Base-by-base conservation (phyloP, 2,888 invertebrate species). In the Cantharis rustica region DNA sequence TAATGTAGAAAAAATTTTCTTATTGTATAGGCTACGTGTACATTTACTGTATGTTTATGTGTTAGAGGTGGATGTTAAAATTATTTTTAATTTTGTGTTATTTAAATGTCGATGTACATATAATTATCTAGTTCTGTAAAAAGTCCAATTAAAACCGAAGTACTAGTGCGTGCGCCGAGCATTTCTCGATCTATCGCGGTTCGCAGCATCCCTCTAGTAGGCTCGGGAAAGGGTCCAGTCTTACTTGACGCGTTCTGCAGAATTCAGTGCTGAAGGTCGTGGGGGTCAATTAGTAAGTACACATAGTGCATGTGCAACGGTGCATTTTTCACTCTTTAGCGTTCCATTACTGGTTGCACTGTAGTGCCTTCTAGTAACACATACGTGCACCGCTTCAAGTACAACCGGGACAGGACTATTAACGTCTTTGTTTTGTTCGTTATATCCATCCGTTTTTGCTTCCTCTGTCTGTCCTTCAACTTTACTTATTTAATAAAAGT, bases 91-190 rank as follows among this genome's bases (percentile, higher is more conserved):
- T 47, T 47, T 47, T 7, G n/a, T n/a, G 47, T n/a, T 47, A 47
- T 47, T 47, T 7, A 47, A 47, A 47, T 47, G n/a, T 47, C n/a
- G 47, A 47, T 47, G 47, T 61, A 70, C 73, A 76, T 74, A 72
- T 70, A 69, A 71, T 70, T 69, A 77, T 73, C 75, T 69, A 69
- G 61, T 68, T 69, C 77, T 72, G 86, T 86, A 88, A 88, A 88
- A 88, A 86, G 86, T 86, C 87, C 88, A 88, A 88, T 88, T 88
- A 88, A 88, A 87, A 87, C 85, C 88, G 86, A 86, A 86, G 87
- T 86, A 85, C 86, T 87, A 87, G 87, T 88, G 87, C 88, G 88
- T 88, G 87, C 87, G 88, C 86, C 86, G 86, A 86, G 86, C 86
- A 86, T 87, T 87, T 87, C 87, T 86, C 88, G 87, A 87, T 88